Base-by-base conservation (phyloP, 1,140 invertebrate species). In the Lepidurus couesii region DNA sequence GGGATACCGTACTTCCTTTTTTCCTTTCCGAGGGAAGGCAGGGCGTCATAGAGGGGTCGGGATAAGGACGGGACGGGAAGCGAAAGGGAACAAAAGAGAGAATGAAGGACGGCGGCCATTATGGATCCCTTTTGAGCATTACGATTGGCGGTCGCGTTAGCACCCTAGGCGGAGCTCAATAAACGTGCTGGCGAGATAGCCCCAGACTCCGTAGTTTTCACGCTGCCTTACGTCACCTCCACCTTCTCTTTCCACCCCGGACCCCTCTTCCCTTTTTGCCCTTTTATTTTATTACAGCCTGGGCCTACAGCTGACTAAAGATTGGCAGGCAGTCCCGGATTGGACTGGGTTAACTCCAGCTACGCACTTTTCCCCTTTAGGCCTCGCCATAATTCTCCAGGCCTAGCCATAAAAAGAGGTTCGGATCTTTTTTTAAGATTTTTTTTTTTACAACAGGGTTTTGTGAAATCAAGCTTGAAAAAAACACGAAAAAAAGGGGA, bases 101-200 rank as follows among this genome's bases (percentile, higher is more conserved):
- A 65, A 13, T 65, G 53, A 65, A 65, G 53, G 53, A 65, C 53
- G 53, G 53, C 53, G 53, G 53, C 53, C 53, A 65, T 65, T 65
- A 65, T 65, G 53, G 53, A 65, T 65, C 53, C n/a, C 53, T 65
- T 65, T 65, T 65, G 53, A 65, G 53, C 53, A 65, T 65, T 65
- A 65, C 53, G 53, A 65, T 65, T 65, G 53, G 53, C 53, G 53
- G 53, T 13, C 53, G 53, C 53, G 16, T 65, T 65, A 65, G 53
- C 53, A 65, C 53, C 53, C 53, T 65, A 65, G 53, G 53, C 53
- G 53, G 53, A 65, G 53, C 53, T 65, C 53, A 65, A 21, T 21
- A 21, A 65, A 65, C n/a, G 53, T 65, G 53, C 53, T 21, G 34
- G 13, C 53, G 13, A 65, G 53, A 65, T 65, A 65, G 53, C 21